Conservation (phyloP, 2,888 invertebrate species). For the Incurvaria masculella region DNA sequence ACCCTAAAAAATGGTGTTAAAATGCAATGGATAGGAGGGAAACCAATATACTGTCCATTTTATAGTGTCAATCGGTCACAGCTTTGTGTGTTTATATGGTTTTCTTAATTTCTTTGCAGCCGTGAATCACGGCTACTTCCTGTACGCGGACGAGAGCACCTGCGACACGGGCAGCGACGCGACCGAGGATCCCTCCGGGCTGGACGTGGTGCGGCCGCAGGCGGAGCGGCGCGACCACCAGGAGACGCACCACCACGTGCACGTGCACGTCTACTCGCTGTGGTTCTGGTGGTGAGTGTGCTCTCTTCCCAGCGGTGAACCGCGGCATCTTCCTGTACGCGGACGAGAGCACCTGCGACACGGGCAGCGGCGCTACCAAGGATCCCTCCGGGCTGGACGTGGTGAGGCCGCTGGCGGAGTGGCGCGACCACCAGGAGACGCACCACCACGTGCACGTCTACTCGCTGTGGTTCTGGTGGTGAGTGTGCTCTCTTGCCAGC, state of each 20-base stretch:
- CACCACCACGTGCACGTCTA: conserved; percentile 69
- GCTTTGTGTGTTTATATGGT: no score
- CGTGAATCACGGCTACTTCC: conserved; percentile 74
- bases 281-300: conserved; percentile 71
- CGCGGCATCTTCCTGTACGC: conserved; percentile 74
- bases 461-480: conserved; percentile 77
- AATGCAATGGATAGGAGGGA: no score
- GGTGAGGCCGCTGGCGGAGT: conserved; percentile 22
- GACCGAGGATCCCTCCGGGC: conserved; percentile 25
- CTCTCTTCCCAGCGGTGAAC: no score
- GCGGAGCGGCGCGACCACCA: conserved; percentile 43
- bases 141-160: conserved; percentile 61
- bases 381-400: conserved; percentile 23
- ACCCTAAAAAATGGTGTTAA: no score
- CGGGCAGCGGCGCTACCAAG: conserved; percentile 35
- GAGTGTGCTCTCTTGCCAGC: no score
- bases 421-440: conserved; percentile 49
- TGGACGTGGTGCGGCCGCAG: conserved; percentile 24
- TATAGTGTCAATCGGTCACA: no score
- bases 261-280: conserved; percentile 68
- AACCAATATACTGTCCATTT: no score
- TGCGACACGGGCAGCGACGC: conserved; percentile 44
- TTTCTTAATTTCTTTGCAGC: no score
- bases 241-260: conserved; percentile 56
- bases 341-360: conserved; percentile 47